Evolutionary conservation across 2,797 vertebrate species (phyloP).

Genomic region (Salmo trutta): DNA sequence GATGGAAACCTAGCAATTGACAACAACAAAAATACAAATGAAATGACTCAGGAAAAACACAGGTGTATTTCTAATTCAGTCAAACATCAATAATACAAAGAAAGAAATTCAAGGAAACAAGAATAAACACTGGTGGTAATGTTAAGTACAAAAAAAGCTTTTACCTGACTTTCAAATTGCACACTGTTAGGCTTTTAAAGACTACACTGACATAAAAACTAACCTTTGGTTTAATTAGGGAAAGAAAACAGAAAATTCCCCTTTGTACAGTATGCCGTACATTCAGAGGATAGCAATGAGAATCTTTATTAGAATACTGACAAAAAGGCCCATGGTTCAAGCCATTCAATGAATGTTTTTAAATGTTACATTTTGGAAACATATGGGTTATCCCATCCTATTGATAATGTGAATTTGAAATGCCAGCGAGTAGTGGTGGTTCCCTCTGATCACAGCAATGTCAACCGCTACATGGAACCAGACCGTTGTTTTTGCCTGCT

Average conservation of each 20-base stretch:
- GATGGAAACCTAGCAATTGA: too few relatives aligned
- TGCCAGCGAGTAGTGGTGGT: not conserved
- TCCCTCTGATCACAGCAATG: not conserved
- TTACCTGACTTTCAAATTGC: conserved; percentile 2
- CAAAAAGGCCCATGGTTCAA: conserved; percentile 18
- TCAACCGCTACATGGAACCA: not conserved
- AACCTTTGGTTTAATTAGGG: not conserved
- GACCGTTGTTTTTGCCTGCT: not conserved
- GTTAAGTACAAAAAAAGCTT: conserved; percentile 2
- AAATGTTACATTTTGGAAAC: not conserved
- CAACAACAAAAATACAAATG: too few relatives aligned
- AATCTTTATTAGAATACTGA: conserved; percentile 9
- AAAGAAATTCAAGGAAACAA: conserved; percentile 12
- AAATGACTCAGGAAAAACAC: too few relatives aligned
- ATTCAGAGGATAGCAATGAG: not conserved
- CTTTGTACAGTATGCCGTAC: too few relatives aligned
- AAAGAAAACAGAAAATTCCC: too few relatives aligned
- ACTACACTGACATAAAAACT: conserved; percentile 17
- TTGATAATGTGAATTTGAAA: not conserved
- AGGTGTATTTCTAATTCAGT: too few relatives aligned
- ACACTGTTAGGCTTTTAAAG: not conserved
- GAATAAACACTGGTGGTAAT: conserved; percentile 9
- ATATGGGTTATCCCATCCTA: not conserved
- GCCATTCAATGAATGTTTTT: conserved; percentile 5
- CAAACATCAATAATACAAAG: conserved; percentile 28